These are phyloP conservation scores for Cerastis rubricosa DNA, from an alignment of 2,888 invertebrate genomes.

Conservation along the genomic window DNA sequence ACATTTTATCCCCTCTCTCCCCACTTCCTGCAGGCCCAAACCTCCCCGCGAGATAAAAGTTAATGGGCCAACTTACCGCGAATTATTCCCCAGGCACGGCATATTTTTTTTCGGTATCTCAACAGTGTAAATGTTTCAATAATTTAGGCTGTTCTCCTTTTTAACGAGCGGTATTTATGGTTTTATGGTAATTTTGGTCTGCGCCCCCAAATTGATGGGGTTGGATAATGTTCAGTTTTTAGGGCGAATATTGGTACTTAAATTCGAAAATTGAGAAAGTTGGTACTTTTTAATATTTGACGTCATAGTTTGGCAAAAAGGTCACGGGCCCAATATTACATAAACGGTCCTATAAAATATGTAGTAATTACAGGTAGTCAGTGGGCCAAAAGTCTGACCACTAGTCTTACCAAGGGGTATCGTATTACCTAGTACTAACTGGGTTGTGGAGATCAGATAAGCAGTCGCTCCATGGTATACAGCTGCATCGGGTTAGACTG, in stretches of 20 bases:
- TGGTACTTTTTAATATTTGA: not conserved
- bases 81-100: constrained; percentile 80
- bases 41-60: constrained; percentile 83
- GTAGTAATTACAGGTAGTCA: too few relatives aligned
- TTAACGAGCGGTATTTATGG: constrained; percentile 68
- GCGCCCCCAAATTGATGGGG: constrained; percentile 42
- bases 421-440: too few relatives aligned
- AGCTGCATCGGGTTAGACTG: too few relatives aligned
- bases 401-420: too few relatives aligned
- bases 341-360: not conserved
- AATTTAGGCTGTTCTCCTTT: constrained; percentile 71
- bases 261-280: constrained; percentile 1
- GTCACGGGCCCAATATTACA: not conserved
- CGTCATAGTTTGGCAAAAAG: not conserved
- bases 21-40: constrained; percentile 63
- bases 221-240: constrained; percentile 24
- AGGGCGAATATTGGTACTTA: constrained; percentile 20
- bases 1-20: constrained; percentile 63
- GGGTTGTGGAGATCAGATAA: too few relatives aligned
- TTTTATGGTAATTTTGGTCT: constrained; percentile 70
- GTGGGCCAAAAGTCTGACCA: too few relatives aligned
- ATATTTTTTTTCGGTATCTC: constrained; percentile 74
- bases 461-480: too few relatives aligned
- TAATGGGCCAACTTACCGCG: constrained; percentile 87
- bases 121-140: constrained; percentile 74